Base-by-base conservation (phyloP, 1,140 invertebrate genomes). In the Sweltsa coloradensis region DNA sequence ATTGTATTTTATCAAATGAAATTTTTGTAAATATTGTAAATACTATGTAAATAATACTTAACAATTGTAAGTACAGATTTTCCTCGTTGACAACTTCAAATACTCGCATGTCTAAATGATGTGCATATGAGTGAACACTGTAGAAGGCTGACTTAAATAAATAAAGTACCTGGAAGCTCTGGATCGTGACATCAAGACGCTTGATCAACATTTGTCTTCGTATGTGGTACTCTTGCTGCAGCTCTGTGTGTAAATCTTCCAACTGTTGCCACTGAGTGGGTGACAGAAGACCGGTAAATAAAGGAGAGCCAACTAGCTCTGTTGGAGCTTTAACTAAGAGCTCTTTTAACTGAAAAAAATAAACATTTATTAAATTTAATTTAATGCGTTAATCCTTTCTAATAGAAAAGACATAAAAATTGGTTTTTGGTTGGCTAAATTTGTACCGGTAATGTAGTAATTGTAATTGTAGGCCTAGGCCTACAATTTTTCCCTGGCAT, bases 151-250 rank as follows among this genome's bases (percentile, higher is more conserved):
- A 21, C 18, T 4, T 4, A 41, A 41, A 41, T 5, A 1, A 16
- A 47, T 9, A 37, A 45, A 53, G 60, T 60, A 80, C 79, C 69
- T 83, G 74, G 66, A 96, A 97, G 19, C 90, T 95, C 64, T 92
- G 87, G 57, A 97, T 78, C 3, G 93, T 97, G 29, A 93, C 91
- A 68, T 97, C 92, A 34, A 96, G 64, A 41, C 94, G 71, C 50
- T 89, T 92, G 1, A 95, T 65, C 51, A 97, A 75, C 75, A 92
- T 89, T 60, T 94, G 82, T 46, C 89, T 68, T 48, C 92, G 67
- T 31, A 88, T 71, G 57, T 75, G 73, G 60, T 93, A 97, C 58
- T 97, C 93, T 5, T 78, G 70, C 27, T 76, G 71, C 56, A 95
- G 69, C 51, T 87, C 76, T 5, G 73, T 65, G 55, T 89, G 82